These are phyloP conservation scores for Aporophyla lueneburgensis DNA, from an alignment of 2,888 invertebrate genomes.

Conservation along the genomic window DNA sequence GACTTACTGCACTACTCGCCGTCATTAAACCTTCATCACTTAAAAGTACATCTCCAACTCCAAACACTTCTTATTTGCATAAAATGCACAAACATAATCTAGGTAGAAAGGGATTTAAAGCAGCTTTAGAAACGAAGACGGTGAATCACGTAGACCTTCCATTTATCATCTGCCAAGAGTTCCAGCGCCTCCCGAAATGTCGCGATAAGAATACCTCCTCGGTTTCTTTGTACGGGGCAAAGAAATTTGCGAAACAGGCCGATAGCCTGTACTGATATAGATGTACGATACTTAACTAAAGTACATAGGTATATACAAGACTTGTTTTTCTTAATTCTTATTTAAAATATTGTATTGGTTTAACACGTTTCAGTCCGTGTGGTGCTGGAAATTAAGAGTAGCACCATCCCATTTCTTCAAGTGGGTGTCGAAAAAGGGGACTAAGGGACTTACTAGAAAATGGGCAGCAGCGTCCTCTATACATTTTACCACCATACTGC, in stretches of 20 bases:
- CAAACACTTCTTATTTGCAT: slow-evolving; percentile 19
- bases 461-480: too few species aligned
- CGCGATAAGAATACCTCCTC: slow-evolving; percentile 71
- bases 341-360: too few species aligned
- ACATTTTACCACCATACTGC: too few species aligned
- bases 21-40: not conserved
- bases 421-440: too few species aligned
- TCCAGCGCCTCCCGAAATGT: slow-evolving; percentile 74
- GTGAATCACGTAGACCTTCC: slow-evolving; percentile 78
- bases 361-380: too few species aligned
- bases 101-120: slow-evolving; percentile 44
- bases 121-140: slow-evolving; percentile 64
- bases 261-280: too few species aligned
- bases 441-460: too few species aligned
- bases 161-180: slow-evolving; percentile 78
- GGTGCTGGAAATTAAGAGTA: too few species aligned
- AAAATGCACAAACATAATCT: slow-evolving; percentile 43
- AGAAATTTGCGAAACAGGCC: slow-evolving; percentile 55
- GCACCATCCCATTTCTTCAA: too few species aligned
- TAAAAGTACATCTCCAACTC: not conserved
- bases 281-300: slow-evolving; percentile 29
- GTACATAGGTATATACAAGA: not conserved
- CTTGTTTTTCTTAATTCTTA: too few species aligned
- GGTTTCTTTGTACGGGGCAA: slow-evolving; percentile 60
- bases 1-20: not conserved